Evolutionary conservation across 2,113 vertebrate genomes (phyloP), one percentile per base, ranked within the genome.

Genomic region (Tiliqua scincoides): DNA sequence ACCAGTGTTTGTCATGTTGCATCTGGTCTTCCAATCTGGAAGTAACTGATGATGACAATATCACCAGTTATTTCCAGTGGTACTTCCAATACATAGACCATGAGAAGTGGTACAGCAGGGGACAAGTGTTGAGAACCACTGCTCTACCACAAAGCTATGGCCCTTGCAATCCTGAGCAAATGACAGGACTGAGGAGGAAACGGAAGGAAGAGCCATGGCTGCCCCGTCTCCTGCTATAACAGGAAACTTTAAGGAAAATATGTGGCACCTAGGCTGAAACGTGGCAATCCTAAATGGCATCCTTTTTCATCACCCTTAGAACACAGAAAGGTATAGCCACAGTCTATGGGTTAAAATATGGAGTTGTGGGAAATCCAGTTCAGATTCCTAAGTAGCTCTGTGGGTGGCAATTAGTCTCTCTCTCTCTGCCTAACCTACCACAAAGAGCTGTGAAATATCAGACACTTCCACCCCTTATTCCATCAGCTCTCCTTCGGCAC

Each of bases 371-470:
- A 65, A 21, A 67, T 27, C 65, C 2, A 61, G 40, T 82, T 68
- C 61, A 84, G 43, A 48, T 73, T n/a, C 10, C 30, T n/a, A 35
- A 67, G 40, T 32, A 37, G 17, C 62, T 67, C 8, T 54, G 21
- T 84, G 72, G 73, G 74, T 77, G 79, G 85, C 91, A 43, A 90
- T 87, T 84, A 90, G 57, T 48, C 43, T 85, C 71, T 80, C 84
- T 79, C 88, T 65, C 82, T 80, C 23, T 40, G 25, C 57, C 63
- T 48, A 57, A 40, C 35, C 65, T 65, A 78, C 35, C 68, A 80
- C 85, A 88, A 81, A 85, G 63, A 63, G 78, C 84, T 82, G 82
- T 91, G 89, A 91, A 61, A 90, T 57, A 93, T 78, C 48, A 78
- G 37, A 79, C 79, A 91, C 93, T 93, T 89, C 57, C 68, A 81